These are phyloP conservation scores for Notodonta dromedarius DNA, from an alignment of 2,888 invertebrate species.

Conservation along the genomic window DNA sequence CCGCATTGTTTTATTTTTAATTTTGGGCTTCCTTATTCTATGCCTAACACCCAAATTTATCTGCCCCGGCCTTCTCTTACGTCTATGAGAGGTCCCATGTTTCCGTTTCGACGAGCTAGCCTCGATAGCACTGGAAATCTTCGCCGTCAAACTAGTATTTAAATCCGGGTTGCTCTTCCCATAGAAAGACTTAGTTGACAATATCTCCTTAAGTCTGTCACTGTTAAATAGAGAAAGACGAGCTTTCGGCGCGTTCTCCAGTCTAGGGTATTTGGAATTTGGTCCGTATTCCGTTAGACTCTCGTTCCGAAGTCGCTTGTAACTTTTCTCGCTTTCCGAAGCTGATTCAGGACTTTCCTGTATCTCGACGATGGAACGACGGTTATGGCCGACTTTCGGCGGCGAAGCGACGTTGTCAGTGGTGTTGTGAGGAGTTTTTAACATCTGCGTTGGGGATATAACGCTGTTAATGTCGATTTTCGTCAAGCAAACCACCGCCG, in stretches of 20 bases:
- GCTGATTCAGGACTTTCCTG: slow-evolving; percentile 71
- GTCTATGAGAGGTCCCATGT: slow-evolving; percentile 55
- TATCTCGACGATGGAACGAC: slow-evolving; percentile 64
- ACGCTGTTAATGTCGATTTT: slow-evolving; percentile 66
- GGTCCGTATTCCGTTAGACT: slow-evolving; percentile 63
- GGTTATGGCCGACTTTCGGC: slow-evolving; percentile 68
- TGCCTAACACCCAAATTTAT: slow-evolving; percentile 88
- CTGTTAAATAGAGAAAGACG: slow-evolving; percentile 74
- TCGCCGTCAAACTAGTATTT: slow-evolving; percentile 58
- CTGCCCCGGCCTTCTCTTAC: slow-evolving; percentile 78
- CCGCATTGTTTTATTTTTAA: slow-evolving; percentile 54
- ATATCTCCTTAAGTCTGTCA: slow-evolving; percentile 73
- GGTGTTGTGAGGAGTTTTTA: slow-evolving; percentile 74
- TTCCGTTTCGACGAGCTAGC: slow-evolving; percentile 52
- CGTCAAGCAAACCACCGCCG: slow-evolving; percentile 62
- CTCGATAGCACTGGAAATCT: slow-evolving; percentile 66
- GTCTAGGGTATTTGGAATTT: slow-evolving; percentile 62
- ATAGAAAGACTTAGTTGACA: slow-evolving; percentile 84
- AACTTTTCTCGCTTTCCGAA: slow-evolving; percentile 68
- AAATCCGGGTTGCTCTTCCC: slow-evolving; percentile 76
- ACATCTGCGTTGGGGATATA: slow-evolving; percentile 70
- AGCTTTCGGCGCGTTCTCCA: slow-evolving; percentile 73
- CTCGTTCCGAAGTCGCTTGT: slow-evolving; percentile 70
- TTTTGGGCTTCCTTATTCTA: slow-evolving; percentile 85
- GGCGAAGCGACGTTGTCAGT: slow-evolving; percentile 66